A percentile compares a stretch with the other conserved stretches of the same genome.
Conservation (phyloP, 2,797 vertebrate species). For the Anniella stebbinsi region DNA sequence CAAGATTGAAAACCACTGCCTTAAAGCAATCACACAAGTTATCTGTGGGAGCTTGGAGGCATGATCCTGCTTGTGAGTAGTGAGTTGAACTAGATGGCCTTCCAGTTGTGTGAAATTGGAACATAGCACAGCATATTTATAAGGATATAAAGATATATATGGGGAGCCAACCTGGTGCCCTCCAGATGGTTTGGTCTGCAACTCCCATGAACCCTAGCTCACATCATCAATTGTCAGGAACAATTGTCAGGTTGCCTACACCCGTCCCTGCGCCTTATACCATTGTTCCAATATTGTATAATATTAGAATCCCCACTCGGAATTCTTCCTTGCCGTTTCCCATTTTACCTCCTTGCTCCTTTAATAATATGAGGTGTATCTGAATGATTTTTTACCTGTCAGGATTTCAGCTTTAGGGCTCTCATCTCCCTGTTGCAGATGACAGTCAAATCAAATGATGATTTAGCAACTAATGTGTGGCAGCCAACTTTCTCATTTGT, state of each 20-base stretch:
- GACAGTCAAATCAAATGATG: conserved; percentile 8
- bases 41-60: background rate
- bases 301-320: background rate
- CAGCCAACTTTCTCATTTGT: background rate
- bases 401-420: background rate
- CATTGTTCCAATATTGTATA: background rate
- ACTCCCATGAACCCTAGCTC: too few relatives aligned
- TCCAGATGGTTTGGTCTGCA: too few relatives aligned
- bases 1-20: background rate
- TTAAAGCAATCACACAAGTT: background rate
- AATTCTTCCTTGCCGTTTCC: background rate
- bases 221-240: too few relatives aligned
- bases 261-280: background rate
- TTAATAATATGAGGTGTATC: background rate
- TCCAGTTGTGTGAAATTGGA: background rate
- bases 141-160: background rate
- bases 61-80: background rate
- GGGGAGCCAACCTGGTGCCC: background rate
- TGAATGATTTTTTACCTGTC: background rate
- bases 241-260: background rate
- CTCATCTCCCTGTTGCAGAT: rapidly evolving
- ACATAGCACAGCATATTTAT: background rate
- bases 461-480: conserved; percentile 4
- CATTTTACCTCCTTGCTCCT: background rate
- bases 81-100: background rate